These are phyloP conservation scores for Aphodius sticticus DNA, from an alignment of 2,888 invertebrate genomes.

Conservation along the genomic window DNA sequence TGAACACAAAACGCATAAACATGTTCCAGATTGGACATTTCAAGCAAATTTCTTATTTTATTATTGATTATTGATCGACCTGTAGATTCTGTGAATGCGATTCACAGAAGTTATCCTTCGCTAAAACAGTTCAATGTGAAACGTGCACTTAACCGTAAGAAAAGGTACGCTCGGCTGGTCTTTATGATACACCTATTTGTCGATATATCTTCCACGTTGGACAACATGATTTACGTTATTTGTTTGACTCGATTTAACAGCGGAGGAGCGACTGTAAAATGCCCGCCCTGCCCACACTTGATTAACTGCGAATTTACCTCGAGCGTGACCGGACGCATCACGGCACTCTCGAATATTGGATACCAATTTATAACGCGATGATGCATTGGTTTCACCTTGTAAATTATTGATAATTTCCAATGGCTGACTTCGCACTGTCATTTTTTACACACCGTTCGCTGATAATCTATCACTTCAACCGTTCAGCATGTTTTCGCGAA, in stretches of 20 bases:
- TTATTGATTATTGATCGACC: neutral
- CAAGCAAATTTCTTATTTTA: neutral
- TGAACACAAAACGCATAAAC: neutral
- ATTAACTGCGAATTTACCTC: neutral
- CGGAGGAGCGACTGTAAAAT: neutral
- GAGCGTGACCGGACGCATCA: neutral
- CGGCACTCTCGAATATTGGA: neutral
- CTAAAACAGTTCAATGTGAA: neutral
- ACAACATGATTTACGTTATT: slow-evolving; percentile 4
- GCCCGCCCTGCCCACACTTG: neutral
- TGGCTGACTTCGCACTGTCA: no score
- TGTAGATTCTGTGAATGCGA: neutral
- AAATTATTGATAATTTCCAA: neutral
- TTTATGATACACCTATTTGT: slow-evolving; percentile 4
- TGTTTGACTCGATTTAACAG: slow-evolving; percentile 4
- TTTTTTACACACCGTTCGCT: no score
- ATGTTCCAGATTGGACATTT: neutral
- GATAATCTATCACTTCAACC: no score
- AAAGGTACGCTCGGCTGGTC: neutral
- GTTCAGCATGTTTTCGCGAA: no score
- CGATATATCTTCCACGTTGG: slow-evolving; percentile 4
- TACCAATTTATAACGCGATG: neutral
- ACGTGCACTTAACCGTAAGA: neutral
- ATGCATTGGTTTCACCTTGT: neutral
- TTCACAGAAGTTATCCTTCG: neutral